phyloP scores from a whole-genome alignment of 2,797 vertebrate species.

The Ataeniobius toweri region DNA sequence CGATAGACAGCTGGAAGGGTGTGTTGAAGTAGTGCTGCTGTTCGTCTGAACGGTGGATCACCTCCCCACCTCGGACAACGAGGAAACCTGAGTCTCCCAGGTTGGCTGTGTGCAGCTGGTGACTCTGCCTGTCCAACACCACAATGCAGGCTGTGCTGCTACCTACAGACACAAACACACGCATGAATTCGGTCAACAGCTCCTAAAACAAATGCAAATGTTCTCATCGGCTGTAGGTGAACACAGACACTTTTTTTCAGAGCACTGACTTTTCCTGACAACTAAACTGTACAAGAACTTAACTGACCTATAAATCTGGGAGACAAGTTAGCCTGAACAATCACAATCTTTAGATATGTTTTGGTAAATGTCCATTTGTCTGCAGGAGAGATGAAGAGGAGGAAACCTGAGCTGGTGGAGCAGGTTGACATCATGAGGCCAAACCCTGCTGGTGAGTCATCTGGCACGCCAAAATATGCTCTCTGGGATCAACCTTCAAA shows the following conservation, averaged over 20 bases:
- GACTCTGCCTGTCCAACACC: slow-evolving; percentile 92
- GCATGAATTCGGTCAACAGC: neutral
- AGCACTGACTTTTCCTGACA: neutral
- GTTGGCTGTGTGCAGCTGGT: slow-evolving; percentile 94
- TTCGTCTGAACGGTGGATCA: slow-evolving; percentile 96
- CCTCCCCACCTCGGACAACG: slow-evolving; percentile 94
- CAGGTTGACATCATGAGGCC: slow-evolving; percentile 28
- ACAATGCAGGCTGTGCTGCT: slow-evolving; percentile 98
- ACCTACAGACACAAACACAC: slow-evolving; percentile 70
- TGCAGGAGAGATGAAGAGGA: neutral
- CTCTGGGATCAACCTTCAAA: slow-evolving; percentile 56
- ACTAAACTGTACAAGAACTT: slow-evolving; percentile 4
- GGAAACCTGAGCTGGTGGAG: slow-evolving; percentile 29
- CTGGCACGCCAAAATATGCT: slow-evolving; percentile 51
- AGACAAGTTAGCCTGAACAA: slow-evolving; percentile 7
- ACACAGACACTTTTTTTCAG: neutral
- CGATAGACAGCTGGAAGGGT: slow-evolving; percentile 97
- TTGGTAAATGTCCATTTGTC: neutral
- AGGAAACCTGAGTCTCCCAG: slow-evolving; percentile 96
- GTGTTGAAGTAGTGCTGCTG: slow-evolving; percentile 99
- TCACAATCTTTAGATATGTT: slow-evolving; percentile 4
- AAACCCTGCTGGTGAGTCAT: slow-evolving; percentile 74
- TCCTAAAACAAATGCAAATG: neutral
- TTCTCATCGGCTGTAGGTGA: neutral
- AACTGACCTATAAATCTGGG: neutral